These are phyloP conservation scores for Tinea semifulvella DNA, from an alignment of 2,888 invertebrate genomes.

Conservation along the genomic window DNA sequence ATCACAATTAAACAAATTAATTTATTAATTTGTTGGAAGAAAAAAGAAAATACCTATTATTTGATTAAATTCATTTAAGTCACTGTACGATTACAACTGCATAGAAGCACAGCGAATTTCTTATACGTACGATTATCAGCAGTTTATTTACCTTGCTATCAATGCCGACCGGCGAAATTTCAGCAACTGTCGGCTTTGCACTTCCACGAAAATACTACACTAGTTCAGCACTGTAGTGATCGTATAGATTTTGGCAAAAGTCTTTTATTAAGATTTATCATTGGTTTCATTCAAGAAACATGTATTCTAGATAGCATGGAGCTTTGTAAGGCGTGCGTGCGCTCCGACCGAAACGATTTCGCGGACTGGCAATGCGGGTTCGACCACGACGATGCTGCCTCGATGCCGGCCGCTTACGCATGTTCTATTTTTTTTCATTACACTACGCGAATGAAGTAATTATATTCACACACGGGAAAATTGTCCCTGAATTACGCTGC, in stretches of 20 bases:
- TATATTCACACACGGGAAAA: neutral
- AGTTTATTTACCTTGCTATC: constrained; percentile 11
- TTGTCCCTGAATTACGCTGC: neutral
- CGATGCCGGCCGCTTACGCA: constrained; percentile 6
- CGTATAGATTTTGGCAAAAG: neutral
- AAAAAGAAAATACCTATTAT: neutral
- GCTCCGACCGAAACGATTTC: neutral
- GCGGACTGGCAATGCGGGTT: neutral
- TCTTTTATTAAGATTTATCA: neutral
- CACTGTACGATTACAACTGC: constrained; percentile 2
- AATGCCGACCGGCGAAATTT: constrained; percentile 6
- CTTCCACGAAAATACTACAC: neutral
- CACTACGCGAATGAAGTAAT: neutral
- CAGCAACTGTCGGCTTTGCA: neutral
- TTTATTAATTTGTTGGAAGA: neutral
- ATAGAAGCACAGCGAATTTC: neutral
- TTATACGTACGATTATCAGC: neutral
- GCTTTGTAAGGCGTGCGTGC: neutral
- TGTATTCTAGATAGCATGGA: neutral
- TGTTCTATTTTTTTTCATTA: constrained; percentile 4
- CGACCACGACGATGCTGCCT: neutral
- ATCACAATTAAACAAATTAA: constrained; percentile 5
- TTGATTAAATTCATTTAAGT: neutral
- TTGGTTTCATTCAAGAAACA: constrained; percentile 1
- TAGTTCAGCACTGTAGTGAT: constrained; percentile 3